Conservation (phyloP, 2,113 vertebrate species). For the Plestiodon gilberti region DNA sequence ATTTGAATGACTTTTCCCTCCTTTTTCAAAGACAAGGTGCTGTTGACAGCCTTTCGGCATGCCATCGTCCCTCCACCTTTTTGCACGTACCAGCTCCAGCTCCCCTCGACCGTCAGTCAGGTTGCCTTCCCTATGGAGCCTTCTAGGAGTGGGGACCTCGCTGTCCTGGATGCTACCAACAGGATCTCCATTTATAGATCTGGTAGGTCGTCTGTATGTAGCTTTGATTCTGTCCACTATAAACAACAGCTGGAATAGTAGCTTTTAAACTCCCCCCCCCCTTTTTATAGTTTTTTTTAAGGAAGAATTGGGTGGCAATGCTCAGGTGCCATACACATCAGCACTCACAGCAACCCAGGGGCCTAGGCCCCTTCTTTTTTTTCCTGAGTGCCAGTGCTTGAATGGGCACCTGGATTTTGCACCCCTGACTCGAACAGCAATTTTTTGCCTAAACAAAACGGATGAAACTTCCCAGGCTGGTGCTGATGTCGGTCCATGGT, state of each 20-base stretch:
- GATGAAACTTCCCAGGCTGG: background rate
- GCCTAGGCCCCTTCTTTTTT: background rate
- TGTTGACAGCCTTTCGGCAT: constrained; percentile 89
- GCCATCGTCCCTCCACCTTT: constrained; percentile 92
- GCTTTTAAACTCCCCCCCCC: background rate
- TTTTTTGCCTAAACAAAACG: background rate
- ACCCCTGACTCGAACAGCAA: background rate
- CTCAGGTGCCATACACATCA: background rate
- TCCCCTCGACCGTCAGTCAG: constrained; percentile 83
- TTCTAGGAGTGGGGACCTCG: constrained; percentile 80
- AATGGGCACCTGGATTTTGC: background rate
- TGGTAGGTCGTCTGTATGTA: constrained; percentile 70
- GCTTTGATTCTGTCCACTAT: background rate
- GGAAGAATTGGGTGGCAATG: background rate
- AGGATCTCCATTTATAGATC: constrained; percentile 82
- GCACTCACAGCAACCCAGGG: background rate
- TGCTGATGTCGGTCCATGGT: background rate
- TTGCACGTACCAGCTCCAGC: constrained; percentile 85
- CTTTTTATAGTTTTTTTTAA: background rate
- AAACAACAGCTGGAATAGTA: background rate
- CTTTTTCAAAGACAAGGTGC: constrained; percentile 81
- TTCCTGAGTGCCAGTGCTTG: background rate
- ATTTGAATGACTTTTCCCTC: background rate
- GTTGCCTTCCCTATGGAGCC: constrained; percentile 81
- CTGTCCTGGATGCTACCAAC: constrained; percentile 82